Evolutionary conservation across 2,113 vertebrate species (phyloP).

Genomic region (Chaetorhynchus papuensis): DNA sequence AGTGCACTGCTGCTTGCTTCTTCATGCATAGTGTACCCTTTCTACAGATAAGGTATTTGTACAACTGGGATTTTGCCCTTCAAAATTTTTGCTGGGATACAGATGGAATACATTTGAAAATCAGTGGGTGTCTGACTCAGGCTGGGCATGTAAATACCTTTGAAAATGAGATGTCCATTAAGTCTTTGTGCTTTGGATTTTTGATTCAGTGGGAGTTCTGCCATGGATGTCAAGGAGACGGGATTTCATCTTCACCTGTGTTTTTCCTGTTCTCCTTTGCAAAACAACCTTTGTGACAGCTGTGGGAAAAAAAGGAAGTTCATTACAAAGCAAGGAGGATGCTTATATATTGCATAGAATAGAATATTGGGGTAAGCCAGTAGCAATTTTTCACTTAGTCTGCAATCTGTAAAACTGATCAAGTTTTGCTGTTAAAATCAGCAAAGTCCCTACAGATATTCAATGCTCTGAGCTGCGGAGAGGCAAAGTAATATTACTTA

Average conservation of each 20-base stretch:
- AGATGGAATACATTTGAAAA: neutral
- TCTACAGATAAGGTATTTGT: neutral
- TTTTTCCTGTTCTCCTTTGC: neutral
- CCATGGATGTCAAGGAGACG: neutral
- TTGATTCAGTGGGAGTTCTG: neutral
- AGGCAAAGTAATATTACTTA: neutral
- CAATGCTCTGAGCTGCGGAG: neutral
- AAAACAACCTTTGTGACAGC: neutral
- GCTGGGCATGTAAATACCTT: neutral
- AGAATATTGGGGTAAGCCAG: neutral
- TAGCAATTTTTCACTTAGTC: neutral
- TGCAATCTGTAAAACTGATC: neutral
- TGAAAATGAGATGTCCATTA: neutral
- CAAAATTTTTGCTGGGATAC: neutral
- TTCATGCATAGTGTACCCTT: neutral
- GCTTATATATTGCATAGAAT: neutral
- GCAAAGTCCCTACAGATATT: neutral
- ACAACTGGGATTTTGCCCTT: neutral
- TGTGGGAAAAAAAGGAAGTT: neutral
- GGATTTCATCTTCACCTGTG: neutral
- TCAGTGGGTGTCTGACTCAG: neutral
- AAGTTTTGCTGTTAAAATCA: neutral
- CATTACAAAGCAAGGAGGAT: neutral
- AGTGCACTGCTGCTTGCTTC: neutral
- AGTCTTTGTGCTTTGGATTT: neutral